Evolutionary conservation across 2,797 vertebrate genomes (phyloP), one percentile per base, ranked within the genome.

Genomic region (Bradypus variegatus): DNA sequence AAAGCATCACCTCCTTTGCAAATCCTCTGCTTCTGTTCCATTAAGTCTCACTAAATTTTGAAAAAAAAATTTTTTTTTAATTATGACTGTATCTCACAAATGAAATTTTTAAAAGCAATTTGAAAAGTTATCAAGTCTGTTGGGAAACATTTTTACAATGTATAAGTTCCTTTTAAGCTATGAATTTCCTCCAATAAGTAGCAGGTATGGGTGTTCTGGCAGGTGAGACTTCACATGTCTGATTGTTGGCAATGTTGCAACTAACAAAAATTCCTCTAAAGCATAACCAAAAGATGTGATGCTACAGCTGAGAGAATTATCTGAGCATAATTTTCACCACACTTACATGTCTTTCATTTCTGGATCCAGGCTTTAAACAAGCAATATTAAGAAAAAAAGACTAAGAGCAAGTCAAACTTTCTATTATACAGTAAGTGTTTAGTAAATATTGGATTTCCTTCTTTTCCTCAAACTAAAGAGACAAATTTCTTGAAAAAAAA

Each of bases 171-270:
- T 65, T 94, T 85, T 79, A n/a, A n/a, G n/a, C n/a, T n/a, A 85
- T 58, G 33, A 38, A 87, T 60, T 88, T 94, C 81, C 89, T 94
- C 75, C 91, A 78, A 25, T 16, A 73, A 75, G 27, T 48, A 50
- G 50, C 33, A 89, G 78, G 79, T 90, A 92, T 12, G 77, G 72
- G 65, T 82, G 16, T 65, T 69, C 55, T 62, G 41, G 88, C 92
- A 88, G 89, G 72, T 88, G 78, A 93, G 53, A 80, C 36, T 94
- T 89, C 82, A 88, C 77, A 91, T 72, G 73, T 50, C 83, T 91
- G 81, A 75, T 67, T 95, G 69, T 33, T 19, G n/a, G 55, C 76
- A 93, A 76, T 6, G 31, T 2, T 55, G 72, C 6, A 76, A 16
- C 72, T 90, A 67, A 90, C 64, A 91, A 91, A 92, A 90, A 84